phyloP scores from a whole-genome alignment of 2,113 vertebrate species.

The Microcebus ravelobensis region DNA sequence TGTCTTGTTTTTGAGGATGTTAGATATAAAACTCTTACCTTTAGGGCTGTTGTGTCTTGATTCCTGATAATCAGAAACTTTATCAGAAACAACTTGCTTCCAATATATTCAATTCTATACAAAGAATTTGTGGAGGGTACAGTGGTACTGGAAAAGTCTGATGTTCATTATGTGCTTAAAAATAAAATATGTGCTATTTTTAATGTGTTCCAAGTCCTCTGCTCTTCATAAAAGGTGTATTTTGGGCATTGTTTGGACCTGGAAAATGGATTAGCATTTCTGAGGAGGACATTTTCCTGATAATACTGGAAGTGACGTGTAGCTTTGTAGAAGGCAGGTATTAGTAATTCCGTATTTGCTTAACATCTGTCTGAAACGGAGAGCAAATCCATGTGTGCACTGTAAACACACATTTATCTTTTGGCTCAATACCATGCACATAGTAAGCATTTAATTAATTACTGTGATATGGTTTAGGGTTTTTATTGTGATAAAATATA shows the following conservation, averaged over 20 bases:
- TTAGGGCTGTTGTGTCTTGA: neutral
- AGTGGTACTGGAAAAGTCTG: neutral
- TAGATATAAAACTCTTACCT: neutral
- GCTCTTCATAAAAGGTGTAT: neutral
- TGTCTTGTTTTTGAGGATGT: neutral
- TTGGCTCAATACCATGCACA: rapidly evolving
- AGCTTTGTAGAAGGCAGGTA: neutral
- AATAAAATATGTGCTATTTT: constrained; percentile 61
- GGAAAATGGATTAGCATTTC: neutral
- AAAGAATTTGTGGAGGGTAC: neutral
- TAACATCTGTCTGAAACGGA: neutral
- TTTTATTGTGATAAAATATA: neutral
- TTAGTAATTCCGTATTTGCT: neutral
- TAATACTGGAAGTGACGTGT: neutral
- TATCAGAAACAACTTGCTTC: constrained; percentile 50
- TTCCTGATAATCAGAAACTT: constrained; percentile 54
- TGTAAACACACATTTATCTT: neutral
- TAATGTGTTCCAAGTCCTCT: neutral
- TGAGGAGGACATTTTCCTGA: neutral
- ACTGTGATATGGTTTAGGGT: neutral
- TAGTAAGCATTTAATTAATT: neutral
- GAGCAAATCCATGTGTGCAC: neutral
- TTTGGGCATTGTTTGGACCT: neutral
- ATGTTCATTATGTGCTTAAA: constrained; percentile 61
- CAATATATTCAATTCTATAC: neutral